phyloP scores from a whole-genome alignment of 2,888 invertebrate genomes.

The Callyntrura sp. region DNA sequence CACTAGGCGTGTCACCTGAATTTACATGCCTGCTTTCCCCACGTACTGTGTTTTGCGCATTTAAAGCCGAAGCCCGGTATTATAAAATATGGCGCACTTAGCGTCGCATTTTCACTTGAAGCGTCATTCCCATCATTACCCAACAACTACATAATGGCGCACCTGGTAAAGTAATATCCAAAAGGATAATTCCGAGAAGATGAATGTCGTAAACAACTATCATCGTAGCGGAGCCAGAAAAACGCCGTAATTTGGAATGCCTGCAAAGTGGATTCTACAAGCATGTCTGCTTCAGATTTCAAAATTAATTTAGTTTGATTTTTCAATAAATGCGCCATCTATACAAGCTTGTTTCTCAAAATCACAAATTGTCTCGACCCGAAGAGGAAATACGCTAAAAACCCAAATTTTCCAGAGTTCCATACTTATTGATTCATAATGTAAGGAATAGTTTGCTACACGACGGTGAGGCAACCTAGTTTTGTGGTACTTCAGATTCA shows the following conservation, averaged over 20 bases:
- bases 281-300: not conserved
- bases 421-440: too few species aligned
- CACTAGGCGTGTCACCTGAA: slow-evolving; percentile 36
- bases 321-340: slow-evolving; percentile 11
- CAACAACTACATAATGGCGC: not conserved
- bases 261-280: not conserved
- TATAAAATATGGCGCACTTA: slow-evolving; percentile 24
- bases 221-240: too few species aligned
- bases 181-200: not conserved
- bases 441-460: too few species aligned
- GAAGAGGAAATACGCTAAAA: too few species aligned
- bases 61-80: not conserved
- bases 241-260: too few species aligned
- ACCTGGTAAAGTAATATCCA: not conserved
- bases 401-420: too few species aligned
- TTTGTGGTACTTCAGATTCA: too few species aligned
- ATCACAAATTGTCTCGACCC: too few species aligned
- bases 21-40: slow-evolving; percentile 4
- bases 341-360: too few species aligned
- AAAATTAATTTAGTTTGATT: slow-evolving; percentile 33
- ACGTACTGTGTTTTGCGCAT: not conserved
- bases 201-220: too few species aligned
- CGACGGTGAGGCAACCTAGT: too few species aligned
- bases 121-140: slow-evolving; percentile 28
- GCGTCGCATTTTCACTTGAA: slow-evolving; percentile 26